These are phyloP conservation scores for Drosophila funebris DNA, from an alignment of 1,140 invertebrate species.

Conservation along the genomic window DNA sequence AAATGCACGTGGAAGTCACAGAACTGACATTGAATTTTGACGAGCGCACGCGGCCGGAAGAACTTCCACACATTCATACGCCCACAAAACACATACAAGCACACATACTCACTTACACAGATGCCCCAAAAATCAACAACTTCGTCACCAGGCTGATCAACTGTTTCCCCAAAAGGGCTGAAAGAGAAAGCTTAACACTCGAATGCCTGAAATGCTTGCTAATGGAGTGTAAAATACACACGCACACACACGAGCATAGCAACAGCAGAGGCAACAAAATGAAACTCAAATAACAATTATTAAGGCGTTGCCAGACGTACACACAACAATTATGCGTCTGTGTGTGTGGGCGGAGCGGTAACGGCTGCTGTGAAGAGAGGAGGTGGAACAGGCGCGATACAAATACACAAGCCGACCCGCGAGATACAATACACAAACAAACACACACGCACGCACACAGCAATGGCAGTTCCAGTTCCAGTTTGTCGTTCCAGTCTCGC, in stretches of 20 bases:
- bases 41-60: conserved; percentile 50
- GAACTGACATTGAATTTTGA: conserved; percentile 82
- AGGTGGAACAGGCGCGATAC: conserved; percentile 59
- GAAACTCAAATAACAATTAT: conserved; percentile 83
- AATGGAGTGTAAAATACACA: conserved; percentile 76
- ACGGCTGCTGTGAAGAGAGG: conserved; percentile 6
- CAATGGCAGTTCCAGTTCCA: conserved; percentile 59
- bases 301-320: conserved; percentile 83
- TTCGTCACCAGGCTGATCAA: conserved; percentile 18
- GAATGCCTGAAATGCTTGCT: conserved; percentile 65
- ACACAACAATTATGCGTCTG: conserved; percentile 73
- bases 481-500: conserved; percentile 67
- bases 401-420: conserved; percentile 33
- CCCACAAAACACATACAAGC: conserved; percentile 6
- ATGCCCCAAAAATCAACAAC: conserved; percentile 39
- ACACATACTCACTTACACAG: neutral
- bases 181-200: conserved; percentile 76
- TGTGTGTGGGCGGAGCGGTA: conserved; percentile 68
- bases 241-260: conserved; percentile 40
- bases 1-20: conserved; percentile 40
- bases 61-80: conserved; percentile 36
- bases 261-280: conserved; percentile 61
- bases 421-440: conserved; percentile 39
- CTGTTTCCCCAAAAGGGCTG: conserved; percentile 53
- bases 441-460: conserved; percentile 31